phyloP scores from a whole-genome alignment of 2,888 invertebrate species.

The Drosophila falleni region DNA sequence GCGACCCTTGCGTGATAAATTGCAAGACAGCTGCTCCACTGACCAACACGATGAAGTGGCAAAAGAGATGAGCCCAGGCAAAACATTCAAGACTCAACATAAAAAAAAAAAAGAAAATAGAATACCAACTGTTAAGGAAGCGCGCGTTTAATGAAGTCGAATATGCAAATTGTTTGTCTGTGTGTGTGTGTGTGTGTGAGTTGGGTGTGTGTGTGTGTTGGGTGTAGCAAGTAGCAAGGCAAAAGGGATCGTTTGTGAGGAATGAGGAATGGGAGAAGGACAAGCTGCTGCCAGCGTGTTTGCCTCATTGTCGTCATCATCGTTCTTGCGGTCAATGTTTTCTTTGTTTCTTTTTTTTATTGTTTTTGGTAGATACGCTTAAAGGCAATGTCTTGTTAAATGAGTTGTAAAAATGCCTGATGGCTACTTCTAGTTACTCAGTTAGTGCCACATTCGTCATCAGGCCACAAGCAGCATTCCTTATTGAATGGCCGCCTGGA shows the following conservation, averaged over 20 bases:
- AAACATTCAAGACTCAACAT: slow-evolving; percentile 7
- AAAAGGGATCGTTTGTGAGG: background rate
- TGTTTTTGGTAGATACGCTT: background rate
- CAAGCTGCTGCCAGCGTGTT: slow-evolving; percentile 40
- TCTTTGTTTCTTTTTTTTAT: slow-evolving; percentile 2
- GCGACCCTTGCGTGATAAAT: slow-evolving; percentile 67
- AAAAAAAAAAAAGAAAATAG: background rate
- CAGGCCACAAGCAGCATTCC: slow-evolving; percentile 1
- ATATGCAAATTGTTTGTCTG: slow-evolving; percentile 72
- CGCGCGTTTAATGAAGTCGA: slow-evolving; percentile 74
- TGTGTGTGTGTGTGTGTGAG: no score
- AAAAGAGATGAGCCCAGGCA: slow-evolving; percentile 55
- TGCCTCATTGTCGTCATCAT: slow-evolving; percentile 53
- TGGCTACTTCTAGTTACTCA: slow-evolving; percentile 55
- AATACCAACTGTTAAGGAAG: slow-evolving; percentile 30
- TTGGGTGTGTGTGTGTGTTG: slow-evolving; percentile 17
- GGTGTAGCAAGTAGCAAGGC: slow-evolving; percentile 9
- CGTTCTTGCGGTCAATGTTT: slow-evolving; percentile 57
- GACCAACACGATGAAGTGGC: slow-evolving; percentile 72
- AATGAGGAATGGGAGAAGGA: background rate
- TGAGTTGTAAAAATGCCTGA: slow-evolving; percentile 77
- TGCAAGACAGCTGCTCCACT: slow-evolving; percentile 63
- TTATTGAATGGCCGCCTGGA: slow-evolving; percentile 28
- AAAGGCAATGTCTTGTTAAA: slow-evolving; percentile 69
- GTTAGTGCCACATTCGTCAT: slow-evolving; percentile 23